Conservation (phyloP, 2,888 invertebrate species). For the Neoitamus cyanurus region DNA sequence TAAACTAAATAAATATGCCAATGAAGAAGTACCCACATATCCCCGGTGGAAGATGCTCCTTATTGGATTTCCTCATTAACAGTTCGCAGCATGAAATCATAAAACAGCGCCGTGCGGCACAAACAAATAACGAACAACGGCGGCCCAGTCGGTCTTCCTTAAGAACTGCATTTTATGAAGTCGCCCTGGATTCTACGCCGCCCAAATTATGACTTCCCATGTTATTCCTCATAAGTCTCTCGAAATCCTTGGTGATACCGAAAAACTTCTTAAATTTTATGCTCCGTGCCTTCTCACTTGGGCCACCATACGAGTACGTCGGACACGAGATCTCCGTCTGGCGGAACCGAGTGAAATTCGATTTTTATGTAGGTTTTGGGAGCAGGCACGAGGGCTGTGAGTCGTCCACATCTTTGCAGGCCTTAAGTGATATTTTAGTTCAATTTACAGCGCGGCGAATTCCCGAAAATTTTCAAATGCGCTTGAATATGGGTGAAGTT, state of each 20-base stretch:
- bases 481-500: neutral
- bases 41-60: neutral
- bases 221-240: neutral
- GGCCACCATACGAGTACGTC: neutral
- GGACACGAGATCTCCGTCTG: neutral
- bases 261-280: neutral
- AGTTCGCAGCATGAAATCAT: neutral
- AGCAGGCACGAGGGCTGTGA: neutral
- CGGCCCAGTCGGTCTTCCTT: neutral
- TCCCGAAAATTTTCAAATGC: neutral
- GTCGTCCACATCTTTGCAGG: neutral
- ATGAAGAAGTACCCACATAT: neutral
- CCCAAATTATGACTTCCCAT: constrained; percentile 1
- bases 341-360: neutral
- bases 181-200: neutral
- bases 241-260: neutral
- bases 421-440: neutral
- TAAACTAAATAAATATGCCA: neutral
- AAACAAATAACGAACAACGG: neutral
- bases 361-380: neutral
- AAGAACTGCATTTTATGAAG: neutral
- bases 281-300: neutral
- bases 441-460: neutral
- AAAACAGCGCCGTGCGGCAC: neutral
- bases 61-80: constrained; percentile 1